Base-by-base conservation (phyloP, 2,888 invertebrate species). In the Cerceris rybyensis region DNA sequence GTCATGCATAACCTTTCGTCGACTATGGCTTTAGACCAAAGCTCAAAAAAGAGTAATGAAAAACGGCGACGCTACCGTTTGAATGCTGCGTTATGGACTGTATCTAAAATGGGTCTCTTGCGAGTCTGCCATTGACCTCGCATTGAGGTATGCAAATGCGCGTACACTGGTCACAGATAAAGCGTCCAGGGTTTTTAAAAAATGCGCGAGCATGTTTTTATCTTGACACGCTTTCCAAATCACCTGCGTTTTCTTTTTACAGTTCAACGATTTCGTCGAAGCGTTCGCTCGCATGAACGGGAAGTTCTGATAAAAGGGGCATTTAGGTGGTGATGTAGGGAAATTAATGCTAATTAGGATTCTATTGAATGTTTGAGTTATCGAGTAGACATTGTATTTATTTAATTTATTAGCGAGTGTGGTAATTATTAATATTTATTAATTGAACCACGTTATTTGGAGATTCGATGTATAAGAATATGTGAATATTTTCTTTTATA, bases 101-200 rank as follows among this genome's bases (percentile, higher is more conserved):
- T 83, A 78, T 85, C 78, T 85, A 73, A 83, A 85, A 85, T 73
- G 74, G 72, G 55, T 76, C 80, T 75, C 81, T 65, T 43, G 63
- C 52, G 61, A 73, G 42, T 57, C 72, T 67, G 52, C 59, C 81
- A 78, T 75, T 80, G 71, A 72, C 17, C 42, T 57, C 54, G 66
- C 74, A 69, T 82, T 79, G 69, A 66, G 52, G 49, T 61, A 70
- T 75, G 83, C 70, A 71, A 78, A 78, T 78, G 65, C 59, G 54
- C 65, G 66, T 28, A 46, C 64, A 16, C 55, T n/a, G 46, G 28
- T 17, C 11, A 28, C 17, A 57, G 60, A 52, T 57, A 74, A 72
- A 68, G 54, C 13, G 67, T 70, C 59, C n/a, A 67, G 9, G 46
- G 28, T 65, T 66, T 70, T 17, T 14, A 55, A 55, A 59, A 65